Conservation (phyloP, 2,113 vertebrate genomes). For the Arvicanthis niloticus region DNA sequence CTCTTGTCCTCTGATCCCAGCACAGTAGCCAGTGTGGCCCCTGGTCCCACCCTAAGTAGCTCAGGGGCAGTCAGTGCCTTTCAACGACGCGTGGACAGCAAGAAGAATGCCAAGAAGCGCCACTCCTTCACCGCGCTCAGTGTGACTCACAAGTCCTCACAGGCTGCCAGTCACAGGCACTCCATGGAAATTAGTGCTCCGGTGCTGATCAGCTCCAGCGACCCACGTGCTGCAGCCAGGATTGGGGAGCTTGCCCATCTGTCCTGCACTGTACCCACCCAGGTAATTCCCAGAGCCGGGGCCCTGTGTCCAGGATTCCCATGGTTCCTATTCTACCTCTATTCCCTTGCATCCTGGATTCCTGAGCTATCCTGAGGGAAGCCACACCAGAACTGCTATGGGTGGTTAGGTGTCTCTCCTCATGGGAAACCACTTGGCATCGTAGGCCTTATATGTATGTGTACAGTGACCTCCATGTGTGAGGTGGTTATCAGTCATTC, state of each 20-base stretch:
- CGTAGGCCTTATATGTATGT: too few relatives aligned
- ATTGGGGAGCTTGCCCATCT: slow-evolving; percentile 92
- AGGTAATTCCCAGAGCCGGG: slow-evolving; percentile 84
- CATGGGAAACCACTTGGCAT: not conserved
- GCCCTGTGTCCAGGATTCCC: not conserved
- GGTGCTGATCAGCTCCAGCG: slow-evolving; percentile 97
- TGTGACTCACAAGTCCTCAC: slow-evolving; percentile 95
- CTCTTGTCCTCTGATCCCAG: slow-evolving; percentile 85
- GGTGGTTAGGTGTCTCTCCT: not conserved
- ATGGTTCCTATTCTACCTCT: not conserved
- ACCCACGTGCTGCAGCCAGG: slow-evolving; percentile 95
- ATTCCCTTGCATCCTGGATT: not conserved
- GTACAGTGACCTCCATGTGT: rapidly evolving
- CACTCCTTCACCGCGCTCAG: slow-evolving; percentile 98
- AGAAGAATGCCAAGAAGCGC: slow-evolving; percentile 98
- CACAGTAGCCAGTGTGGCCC: slow-evolving; percentile 71
- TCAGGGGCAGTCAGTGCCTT: slow-evolving; percentile 86
- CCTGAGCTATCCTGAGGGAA: not conserved
- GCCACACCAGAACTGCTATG: not conserved
- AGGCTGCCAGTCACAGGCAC: slow-evolving; percentile 95
- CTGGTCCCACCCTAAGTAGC: slow-evolving; percentile 85
- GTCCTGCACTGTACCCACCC: slow-evolving; percentile 90
- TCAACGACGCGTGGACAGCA: slow-evolving; percentile 93
- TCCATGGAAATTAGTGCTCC: slow-evolving; percentile 99
- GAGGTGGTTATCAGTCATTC: not conserved